Conservation (phyloP, 2,888 invertebrate species). For the Synanthedon andrenaeformis region DNA sequence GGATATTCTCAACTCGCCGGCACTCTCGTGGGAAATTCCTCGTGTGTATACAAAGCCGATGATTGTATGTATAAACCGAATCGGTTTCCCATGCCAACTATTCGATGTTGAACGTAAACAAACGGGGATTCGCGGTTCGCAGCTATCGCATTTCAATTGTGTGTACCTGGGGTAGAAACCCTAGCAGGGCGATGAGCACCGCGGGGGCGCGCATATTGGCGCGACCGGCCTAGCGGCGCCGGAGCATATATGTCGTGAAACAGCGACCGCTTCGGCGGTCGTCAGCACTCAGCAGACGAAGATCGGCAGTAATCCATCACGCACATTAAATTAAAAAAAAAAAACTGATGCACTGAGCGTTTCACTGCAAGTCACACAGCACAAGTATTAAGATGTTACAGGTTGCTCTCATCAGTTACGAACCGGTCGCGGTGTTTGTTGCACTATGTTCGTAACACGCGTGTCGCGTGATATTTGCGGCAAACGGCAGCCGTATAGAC, state of each 20-base stretch:
- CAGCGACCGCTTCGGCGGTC: slow-evolving; percentile 25
- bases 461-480: slow-evolving; percentile 52
- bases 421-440: slow-evolving; percentile 57
- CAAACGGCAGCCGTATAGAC: slow-evolving; percentile 39
- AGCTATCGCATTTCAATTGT: slow-evolving; percentile 26
- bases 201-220: slow-evolving; percentile 68
- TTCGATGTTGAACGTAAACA: slow-evolving; percentile 33
- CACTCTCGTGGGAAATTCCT: slow-evolving; percentile 61
- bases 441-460: slow-evolving; percentile 67
- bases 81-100: neutral
- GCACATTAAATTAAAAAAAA: slow-evolving; percentile 27
- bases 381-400: slow-evolving; percentile 61
- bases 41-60: slow-evolving; percentile 25
- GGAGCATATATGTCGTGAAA: slow-evolving; percentile 52
- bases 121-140: slow-evolving; percentile 49
- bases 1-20: slow-evolving; percentile 23
- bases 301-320: slow-evolving; percentile 66
- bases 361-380: slow-evolving; percentile 67
- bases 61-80: neutral
- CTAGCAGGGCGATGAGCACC: slow-evolving; percentile 68
- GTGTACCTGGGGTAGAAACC: slow-evolving; percentile 69
- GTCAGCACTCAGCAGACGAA: slow-evolving; percentile 49
- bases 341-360: slow-evolving; percentile 49
- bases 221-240: slow-evolving; percentile 66
- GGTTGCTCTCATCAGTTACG: slow-evolving; percentile 55